A percentile compares a stretch with the other conserved stretches of the same genome.
Conservation (phyloP, 2,113 vertebrate genomes). For the Pachypanchax playfairii region DNA sequence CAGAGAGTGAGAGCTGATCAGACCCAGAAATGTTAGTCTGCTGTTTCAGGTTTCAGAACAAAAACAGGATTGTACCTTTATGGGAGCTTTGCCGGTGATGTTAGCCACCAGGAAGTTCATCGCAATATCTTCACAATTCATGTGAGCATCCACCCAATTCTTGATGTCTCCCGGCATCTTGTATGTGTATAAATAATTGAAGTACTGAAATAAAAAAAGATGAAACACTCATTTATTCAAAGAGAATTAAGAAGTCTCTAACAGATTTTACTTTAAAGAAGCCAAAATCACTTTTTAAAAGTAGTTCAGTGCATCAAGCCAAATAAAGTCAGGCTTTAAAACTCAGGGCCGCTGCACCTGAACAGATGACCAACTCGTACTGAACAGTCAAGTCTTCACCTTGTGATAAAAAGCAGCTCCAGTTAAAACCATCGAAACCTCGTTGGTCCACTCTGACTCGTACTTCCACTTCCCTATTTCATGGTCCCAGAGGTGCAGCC, state of each 20-base stretch:
- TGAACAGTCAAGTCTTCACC: constrained; percentile 74
- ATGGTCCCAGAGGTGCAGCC: constrained; percentile 98
- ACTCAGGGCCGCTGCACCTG: too few relatives aligned
- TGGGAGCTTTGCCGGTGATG: constrained; percentile 96
- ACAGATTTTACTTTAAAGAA: background rate
- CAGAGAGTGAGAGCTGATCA: constrained; percentile 73
- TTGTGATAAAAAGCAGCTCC: constrained; percentile 99
- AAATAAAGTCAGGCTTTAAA: too few relatives aligned
- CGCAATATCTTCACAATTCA: constrained; percentile 99
- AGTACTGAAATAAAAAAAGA: constrained; percentile 83
- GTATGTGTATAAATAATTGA: constrained; percentile 98
- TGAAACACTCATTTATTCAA: constrained; percentile 8
- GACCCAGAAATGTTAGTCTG: constrained; percentile 64
- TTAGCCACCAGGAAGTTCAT: constrained; percentile 99
- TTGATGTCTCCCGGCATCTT: constrained; percentile 99
- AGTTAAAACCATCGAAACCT: constrained; percentile 98
- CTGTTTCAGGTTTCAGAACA: constrained; percentile 43
- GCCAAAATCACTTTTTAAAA: background rate
- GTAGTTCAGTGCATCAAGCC: too few relatives aligned
- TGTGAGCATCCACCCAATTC: constrained; percentile 98
- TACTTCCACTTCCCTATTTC: constrained; percentile 99
- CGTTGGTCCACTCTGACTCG: constrained; percentile 98
- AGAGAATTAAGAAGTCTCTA: background rate
- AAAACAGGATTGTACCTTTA: constrained; percentile 85
- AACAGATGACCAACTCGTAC: too few relatives aligned